Evolutionary conservation across 2,888 invertebrate species (phyloP), one percentile per base, ranked within the genome.

Genomic region (Lamellibrachia columna): DNA sequence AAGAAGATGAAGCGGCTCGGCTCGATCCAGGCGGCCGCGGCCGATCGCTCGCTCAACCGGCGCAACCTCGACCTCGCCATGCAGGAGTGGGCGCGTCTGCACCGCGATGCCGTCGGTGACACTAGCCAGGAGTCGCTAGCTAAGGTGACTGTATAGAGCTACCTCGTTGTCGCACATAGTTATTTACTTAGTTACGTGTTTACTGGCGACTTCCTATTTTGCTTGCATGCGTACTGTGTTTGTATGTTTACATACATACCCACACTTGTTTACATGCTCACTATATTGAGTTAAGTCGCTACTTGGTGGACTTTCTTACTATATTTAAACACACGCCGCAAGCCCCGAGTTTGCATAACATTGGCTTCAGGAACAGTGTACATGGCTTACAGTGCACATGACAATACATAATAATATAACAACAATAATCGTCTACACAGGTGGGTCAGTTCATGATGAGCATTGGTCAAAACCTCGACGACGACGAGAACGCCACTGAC

Each of bases 381-480:
- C 40, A 40, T 40, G 40, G 40, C 40, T 40, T 40, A 40, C 40
- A 40, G 40, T 75, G 75, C 6, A 75, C 22, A 22, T 22, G 15
- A 55, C n/a, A 22, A 0, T 22, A 22, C 75, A 22, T 4, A n/a
- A 1, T 22, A 6, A 22, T 75, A 22, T 2, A 22, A n/a, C n/a
- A n/a, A 15, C 75, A 22, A 3, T 75, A 40, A 40, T 40, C 28
- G 91, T 15, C 15, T 11, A 91, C 22, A 40, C 40, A 93, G 91
- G 93, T 90, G 9, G 94, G 94, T 3, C 92, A 93, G 90, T 93
- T 94, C 92, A 94, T 94, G 94, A 94, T 94, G 93, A 93, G 91
- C 52, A 91, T 94, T 6, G 94, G 94, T n/a, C 93, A 94, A 90
- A 93, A 94, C 90, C 92, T 94, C 53, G 93, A 94, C 9, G 94